Evolutionary conservation across 1,140 invertebrate species (phyloP), one percentile per base, ranked within the genome.

Genomic region (Drosophila littoralis): DNA sequence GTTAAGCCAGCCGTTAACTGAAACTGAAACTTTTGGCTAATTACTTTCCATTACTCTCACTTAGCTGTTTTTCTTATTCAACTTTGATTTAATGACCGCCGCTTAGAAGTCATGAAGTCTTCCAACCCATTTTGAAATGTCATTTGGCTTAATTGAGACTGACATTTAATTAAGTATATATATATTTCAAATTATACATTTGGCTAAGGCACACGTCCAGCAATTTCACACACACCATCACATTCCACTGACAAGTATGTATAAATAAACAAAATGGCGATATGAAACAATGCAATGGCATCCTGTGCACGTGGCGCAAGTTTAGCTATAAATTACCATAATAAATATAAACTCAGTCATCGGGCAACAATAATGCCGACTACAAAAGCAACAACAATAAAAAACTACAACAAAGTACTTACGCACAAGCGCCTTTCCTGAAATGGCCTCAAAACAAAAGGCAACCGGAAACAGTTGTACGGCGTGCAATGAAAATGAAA

Each of bases 251-350:
- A 52, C 74, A 73, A 52, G 38, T 33, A 48, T 43, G 22, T 15
- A 17, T 33, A 17, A 35, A 59, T n/a, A 46, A 42, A 46, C 40
- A 71, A 65, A 71, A 48, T 71, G 60, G 5, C 60, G 61, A 35
- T 15, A 68, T 58, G 66, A 61, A 70, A 58, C 55, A 64, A 68
- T 54, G 60, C 63, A 68, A 63, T 42, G 51, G 55, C 33, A 71
- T 59, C 32, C 63, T 43, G 51, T 36, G 58, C 66, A 57, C 45
- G 50, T 57, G 70, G 46, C 75, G 54, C 48, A 79, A 79, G 79
- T 82, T 86, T 67, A 79, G 70, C 65, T 83, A 88, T 83, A 89
- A 88, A 88, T 83, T 75, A 75, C 84, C 69, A 80, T 66, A 77
- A 88, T 88, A 88, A 89, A 89, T 88, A 83, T 89, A 80, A 77